These are phyloP conservation scores for Ridgeia piscesae DNA, from an alignment of 1,140 invertebrate genomes.

Conservation along the genomic window DNA sequence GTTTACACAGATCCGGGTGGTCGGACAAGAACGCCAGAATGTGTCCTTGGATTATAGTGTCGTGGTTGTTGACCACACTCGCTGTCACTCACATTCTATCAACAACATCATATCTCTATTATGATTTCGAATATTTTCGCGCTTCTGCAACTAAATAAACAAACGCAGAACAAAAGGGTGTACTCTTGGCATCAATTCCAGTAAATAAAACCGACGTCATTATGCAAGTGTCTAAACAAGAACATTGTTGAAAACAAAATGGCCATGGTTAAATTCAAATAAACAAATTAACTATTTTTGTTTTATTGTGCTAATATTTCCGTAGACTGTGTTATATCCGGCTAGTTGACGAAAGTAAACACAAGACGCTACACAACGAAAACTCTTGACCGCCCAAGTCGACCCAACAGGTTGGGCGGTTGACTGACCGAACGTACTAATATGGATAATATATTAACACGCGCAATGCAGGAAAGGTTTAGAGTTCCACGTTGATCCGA, in stretches of 20 bases:
- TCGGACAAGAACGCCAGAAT: no score
- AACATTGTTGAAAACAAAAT: neutral
- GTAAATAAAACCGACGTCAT: neutral
- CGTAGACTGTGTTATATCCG: neutral
- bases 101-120: neutral
- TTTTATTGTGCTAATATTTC: no score
- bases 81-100: neutral
- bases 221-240: no score
- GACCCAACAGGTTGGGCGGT: neutral
- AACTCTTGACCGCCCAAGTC: neutral
- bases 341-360: neutral
- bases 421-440: neutral
- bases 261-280: no score
- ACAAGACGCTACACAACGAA: neutral
- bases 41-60: no score
- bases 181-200: neutral
- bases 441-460: neutral
- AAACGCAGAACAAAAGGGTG: neutral
- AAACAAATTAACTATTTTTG: no score
- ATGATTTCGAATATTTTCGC: neutral
- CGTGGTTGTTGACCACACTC: no score
- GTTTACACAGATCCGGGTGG: no score
- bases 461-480: neutral
- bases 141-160: neutral
- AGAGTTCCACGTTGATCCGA: no score